Evolutionary conservation across 1,140 invertebrate genomes (phyloP).

Genomic region (Trichomalopsis sarcophagae): DNA sequence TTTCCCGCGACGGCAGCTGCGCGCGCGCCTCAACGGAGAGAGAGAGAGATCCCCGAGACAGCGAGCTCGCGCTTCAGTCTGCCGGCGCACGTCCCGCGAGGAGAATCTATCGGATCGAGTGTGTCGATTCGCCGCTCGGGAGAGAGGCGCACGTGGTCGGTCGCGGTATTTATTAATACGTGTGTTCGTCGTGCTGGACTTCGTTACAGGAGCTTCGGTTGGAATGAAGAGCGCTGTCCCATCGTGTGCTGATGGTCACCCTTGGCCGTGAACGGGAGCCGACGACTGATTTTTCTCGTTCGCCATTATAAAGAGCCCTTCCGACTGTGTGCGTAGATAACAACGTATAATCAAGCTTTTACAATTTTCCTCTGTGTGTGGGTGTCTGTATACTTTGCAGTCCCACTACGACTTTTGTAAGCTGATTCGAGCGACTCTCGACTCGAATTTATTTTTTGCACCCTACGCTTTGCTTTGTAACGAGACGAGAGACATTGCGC

Average conservation of each 20-base stretch:
- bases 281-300: neutral
- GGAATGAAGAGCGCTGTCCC: neutral
- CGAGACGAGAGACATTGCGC: neutral
- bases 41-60: neutral
- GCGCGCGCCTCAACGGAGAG: neutral
- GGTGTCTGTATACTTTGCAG: no score
- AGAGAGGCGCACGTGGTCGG: neutral
- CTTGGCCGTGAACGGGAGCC: neutral
- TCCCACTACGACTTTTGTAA: no score
- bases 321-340: neutral
- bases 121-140: neutral
- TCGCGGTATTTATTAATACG: no score
- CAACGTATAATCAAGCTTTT: no score
- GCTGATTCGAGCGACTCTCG: no score
- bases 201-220: no score
- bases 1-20: conserved; percentile 3
- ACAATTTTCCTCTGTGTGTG: no score
- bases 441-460: no score
- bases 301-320: neutral
- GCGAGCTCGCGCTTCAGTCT: conserved; percentile 20
- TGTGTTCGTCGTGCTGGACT: no score
- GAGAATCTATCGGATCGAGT: conserved; percentile 5
- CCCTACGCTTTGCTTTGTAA: neutral
- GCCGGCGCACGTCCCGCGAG: conserved; percentile 35
- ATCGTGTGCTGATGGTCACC: no score